phyloP scores from a whole-genome alignment of 2,113 vertebrate species.

The Herpetotheres cachinnans region DNA sequence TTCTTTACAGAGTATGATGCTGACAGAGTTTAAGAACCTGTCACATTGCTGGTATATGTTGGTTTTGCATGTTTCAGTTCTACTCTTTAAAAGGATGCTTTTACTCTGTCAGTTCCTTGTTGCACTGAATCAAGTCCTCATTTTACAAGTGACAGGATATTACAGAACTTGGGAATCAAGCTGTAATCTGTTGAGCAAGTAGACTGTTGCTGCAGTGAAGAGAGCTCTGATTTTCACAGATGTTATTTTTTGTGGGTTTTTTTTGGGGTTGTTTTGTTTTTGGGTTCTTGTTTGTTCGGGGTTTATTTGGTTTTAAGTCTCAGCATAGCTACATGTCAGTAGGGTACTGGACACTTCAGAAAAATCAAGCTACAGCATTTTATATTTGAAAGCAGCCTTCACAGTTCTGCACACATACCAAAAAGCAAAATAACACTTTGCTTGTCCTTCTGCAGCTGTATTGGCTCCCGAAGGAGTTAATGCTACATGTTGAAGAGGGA shows the following conservation, averaged over 20 bases:
- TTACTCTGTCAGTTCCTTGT: background rate
- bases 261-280: background rate
- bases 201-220: background rate
- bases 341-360: background rate
- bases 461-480: background rate
- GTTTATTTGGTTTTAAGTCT: background rate
- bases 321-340: background rate
- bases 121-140: background rate
- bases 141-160: background rate
- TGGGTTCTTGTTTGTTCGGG: no score
- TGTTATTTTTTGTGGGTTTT: background rate
- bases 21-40: background rate
- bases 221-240: background rate
- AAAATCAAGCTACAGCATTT: background rate
- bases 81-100: background rate
- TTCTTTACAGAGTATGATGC: background rate
- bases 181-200: background rate
- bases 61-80: background rate
- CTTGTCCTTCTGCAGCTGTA: background rate
- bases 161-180: background rate
- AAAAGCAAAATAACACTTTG: background rate
- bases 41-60: background rate
- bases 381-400: background rate
- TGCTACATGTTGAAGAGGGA: background rate
- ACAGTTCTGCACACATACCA: background rate